phyloP scores from a whole-genome alignment of 2,888 invertebrate species.

The Griposia aprilina region DNA sequence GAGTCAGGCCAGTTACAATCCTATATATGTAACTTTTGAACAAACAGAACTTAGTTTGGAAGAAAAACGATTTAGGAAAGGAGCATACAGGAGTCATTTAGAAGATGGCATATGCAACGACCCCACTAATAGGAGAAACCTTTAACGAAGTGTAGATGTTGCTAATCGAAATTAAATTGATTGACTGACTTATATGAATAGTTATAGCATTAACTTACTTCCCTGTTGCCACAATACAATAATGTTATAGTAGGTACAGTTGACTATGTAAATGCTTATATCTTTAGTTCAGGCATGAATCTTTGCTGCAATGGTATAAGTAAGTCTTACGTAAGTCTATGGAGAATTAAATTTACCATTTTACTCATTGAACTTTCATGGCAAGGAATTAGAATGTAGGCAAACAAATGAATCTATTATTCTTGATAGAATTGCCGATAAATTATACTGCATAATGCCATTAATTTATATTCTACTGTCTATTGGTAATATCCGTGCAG shows the following conservation, averaged over 20 bases:
- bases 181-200: not conserved
- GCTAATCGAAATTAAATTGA: not conserved
- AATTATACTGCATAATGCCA: constrained; percentile 35
- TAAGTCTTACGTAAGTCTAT: not conserved
- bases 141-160: not conserved
- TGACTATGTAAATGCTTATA: not conserved
- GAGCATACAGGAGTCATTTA: not conserved
- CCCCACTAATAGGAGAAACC: not conserved
- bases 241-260: not conserved
- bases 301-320: not conserved
- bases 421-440: constrained; percentile 34
- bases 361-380: constrained; percentile 14
- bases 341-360: too few relatives aligned
- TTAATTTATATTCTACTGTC: constrained; percentile 28
- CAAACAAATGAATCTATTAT: constrained; percentile 26
- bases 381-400: constrained; percentile 5
- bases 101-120: not conserved
- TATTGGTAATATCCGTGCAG: constrained; percentile 17
- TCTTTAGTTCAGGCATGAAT: not conserved
- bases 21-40: not conserved
- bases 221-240: not conserved
- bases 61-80: too few relatives aligned
- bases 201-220: not conserved
- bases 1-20: not conserved
- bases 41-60: not conserved